A percentile compares a stretch with the other conserved stretches of the same genome.
Conservation (phyloP, 2,797 vertebrate species). For the Paguma larvata region DNA sequence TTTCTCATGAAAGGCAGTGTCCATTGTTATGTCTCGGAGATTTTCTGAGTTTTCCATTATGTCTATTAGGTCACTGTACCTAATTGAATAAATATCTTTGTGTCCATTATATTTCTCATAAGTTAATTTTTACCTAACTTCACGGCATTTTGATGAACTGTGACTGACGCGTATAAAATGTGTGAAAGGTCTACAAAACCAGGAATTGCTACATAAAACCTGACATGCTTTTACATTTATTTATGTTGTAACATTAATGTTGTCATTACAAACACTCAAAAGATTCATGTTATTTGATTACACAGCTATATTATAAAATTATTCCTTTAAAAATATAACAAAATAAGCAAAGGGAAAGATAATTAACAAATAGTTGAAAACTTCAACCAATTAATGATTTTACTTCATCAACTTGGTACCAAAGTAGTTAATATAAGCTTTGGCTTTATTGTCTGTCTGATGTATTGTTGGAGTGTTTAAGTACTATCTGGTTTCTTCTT, state of each 20-base stretch:
- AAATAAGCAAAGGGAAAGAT: neutral
- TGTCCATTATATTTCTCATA: neutral
- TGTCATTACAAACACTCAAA: neutral
- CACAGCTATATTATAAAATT: neutral
- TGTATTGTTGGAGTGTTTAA: neutral
- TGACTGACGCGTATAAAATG: neutral
- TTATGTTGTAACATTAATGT: neutral
- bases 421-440: neutral
- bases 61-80: neutral
- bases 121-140: neutral
- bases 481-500: neutral
- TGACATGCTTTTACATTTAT: neutral
- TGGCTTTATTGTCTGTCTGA: neutral
- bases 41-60: neutral
- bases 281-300: neutral
- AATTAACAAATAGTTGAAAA: neutral
- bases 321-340: neutral
- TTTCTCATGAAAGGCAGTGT: neutral
- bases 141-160: neutral
- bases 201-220: neutral
- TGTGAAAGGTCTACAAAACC: neutral
- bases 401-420: neutral
- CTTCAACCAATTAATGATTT: neutral
- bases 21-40: neutral
- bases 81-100: neutral